These are phyloP conservation scores for Myzus persicae DNA, from an alignment of 1,140 invertebrate genomes.

Conservation along the genomic window DNA sequence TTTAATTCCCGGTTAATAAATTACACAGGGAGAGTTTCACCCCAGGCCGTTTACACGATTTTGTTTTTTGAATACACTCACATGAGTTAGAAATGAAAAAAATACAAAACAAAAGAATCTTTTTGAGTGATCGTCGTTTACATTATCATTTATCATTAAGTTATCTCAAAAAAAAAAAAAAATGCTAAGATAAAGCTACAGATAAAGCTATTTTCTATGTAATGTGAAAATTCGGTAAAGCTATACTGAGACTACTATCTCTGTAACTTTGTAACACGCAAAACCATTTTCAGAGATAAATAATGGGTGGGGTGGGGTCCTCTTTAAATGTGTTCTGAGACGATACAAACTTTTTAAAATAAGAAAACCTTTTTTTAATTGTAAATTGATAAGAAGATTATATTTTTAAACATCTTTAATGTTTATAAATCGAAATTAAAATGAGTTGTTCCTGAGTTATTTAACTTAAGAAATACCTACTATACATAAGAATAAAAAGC, in stretches of 20 bases:
- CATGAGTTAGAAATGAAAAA: not conserved
- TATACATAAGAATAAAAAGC: not conserved
- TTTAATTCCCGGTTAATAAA: not conserved
- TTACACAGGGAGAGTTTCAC: not conserved
- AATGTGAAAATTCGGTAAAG: not conserved
- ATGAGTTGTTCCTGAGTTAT: not conserved
- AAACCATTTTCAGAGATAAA: not conserved
- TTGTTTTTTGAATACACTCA: not conserved
- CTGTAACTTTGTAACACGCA: not conserved
- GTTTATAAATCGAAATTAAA: not conserved
- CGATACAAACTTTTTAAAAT: constrained; percentile 4
- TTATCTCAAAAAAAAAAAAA: not conserved
- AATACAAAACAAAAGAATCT: not conserved
- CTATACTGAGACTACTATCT: not conserved
- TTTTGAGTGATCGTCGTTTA: not conserved
- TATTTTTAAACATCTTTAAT: not conserved
- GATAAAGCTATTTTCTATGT: not conserved
- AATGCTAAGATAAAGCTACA: not conserved
- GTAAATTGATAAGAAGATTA: not conserved
- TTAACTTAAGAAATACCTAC: not conserved
- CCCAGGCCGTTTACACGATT: not conserved
- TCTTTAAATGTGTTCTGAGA: not conserved
- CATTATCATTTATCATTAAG: too few relatives aligned
- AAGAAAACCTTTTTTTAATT: not conserved
- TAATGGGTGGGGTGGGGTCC: not conserved